Evolutionary conservation across 2,888 invertebrate species (phyloP).

Genomic region (Copidosoma aretas): DNA sequence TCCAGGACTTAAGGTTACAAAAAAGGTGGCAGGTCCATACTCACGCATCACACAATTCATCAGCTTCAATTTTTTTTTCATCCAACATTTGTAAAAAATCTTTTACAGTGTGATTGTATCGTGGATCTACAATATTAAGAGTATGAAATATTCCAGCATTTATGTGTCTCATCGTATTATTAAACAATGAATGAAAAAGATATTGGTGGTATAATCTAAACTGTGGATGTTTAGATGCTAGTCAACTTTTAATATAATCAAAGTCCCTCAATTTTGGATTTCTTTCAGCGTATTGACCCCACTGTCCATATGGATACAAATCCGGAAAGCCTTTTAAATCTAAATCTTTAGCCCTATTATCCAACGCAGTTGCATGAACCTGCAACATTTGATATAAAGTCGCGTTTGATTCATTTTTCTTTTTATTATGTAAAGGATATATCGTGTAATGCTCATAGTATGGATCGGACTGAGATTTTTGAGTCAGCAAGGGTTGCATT

Average conservation of each 20-base stretch:
- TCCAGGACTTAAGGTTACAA: slow-evolving; percentile 46
- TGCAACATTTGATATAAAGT: slow-evolving; percentile 45
- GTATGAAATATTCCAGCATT: slow-evolving; percentile 43
- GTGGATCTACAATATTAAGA: slow-evolving; percentile 40
- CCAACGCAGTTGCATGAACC: slow-evolving; percentile 42
- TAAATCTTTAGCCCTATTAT: slow-evolving; percentile 39
- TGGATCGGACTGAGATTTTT: slow-evolving; percentile 31
- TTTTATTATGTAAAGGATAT: slow-evolving; percentile 42
- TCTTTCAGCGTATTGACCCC: slow-evolving; percentile 39
- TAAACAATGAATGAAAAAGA: slow-evolving; percentile 46
- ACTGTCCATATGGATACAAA: slow-evolving; percentile 42
- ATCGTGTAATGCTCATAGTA: slow-evolving; percentile 39
- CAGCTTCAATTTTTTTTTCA: slow-evolving; percentile 38
- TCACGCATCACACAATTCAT: slow-evolving; percentile 44
- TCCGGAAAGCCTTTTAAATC: slow-evolving; percentile 46
- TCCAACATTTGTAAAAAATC: slow-evolving; percentile 33
- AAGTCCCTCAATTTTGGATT: slow-evolving; percentile 32
- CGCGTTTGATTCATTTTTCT: slow-evolving; percentile 40
- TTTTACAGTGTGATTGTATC: slow-evolving; percentile 35
- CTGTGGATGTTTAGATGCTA: slow-evolving; percentile 42
- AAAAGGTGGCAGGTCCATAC: slow-evolving; percentile 50
- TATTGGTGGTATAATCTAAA: slow-evolving; percentile 47
- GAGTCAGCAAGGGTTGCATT: slow-evolving; percentile 26
- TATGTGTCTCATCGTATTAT: slow-evolving; percentile 45
- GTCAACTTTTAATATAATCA: slow-evolving; percentile 43